These are phyloP conservation scores for Drosophila obscura DNA, from an alignment of 1,140 invertebrate genomes.

Conservation along the genomic window DNA sequence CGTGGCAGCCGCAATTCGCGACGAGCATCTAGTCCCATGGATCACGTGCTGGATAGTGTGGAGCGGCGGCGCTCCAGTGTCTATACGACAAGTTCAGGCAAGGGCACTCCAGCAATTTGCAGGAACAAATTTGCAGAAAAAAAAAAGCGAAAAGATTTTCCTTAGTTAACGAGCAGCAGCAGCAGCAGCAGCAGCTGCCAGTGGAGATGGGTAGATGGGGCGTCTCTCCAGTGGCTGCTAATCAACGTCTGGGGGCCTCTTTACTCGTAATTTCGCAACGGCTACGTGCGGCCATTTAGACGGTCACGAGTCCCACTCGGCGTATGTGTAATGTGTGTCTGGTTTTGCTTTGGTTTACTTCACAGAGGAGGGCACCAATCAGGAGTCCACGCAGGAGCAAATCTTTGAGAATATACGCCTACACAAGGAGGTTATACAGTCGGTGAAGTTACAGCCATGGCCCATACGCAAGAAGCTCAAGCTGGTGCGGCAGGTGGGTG, in stretches of 20 bases:
- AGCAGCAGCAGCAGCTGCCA: conserved; percentile 10
- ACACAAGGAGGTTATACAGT: conserved; percentile 96
- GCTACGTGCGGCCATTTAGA: conserved; percentile 65
- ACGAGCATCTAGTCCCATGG: conserved; percentile 89
- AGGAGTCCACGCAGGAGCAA: conserved; percentile 90
- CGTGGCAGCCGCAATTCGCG: conserved; percentile 85
- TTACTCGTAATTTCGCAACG: conserved; percentile 57
- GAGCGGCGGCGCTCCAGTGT: conserved; percentile 89
- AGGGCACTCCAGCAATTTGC: conserved; percentile 85
- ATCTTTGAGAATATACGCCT: conserved; percentile 95
- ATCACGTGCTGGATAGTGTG: conserved; percentile 81
- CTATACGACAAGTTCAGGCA: conserved; percentile 93
- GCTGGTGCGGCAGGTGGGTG: conserved; percentile 89
- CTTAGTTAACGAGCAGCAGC: conserved; percentile 46
- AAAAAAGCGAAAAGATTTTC: conserved; percentile 40
- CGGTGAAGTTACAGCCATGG: conserved; percentile 95
- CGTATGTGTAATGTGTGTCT: conserved; percentile 58
- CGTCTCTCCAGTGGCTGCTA: conserved; percentile 39
- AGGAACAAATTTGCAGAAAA: too few species aligned
- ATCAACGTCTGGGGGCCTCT: conserved; percentile 57
- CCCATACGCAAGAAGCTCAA: conserved; percentile 93
- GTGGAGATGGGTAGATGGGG: conserved; percentile 19
- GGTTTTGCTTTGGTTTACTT: conserved; percentile 54
- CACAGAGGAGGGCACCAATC: conserved; percentile 87
- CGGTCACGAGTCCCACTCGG: conserved; percentile 28